These are phyloP conservation scores for Pantherophis vulpinus DNA, from an alignment of 2,797 vertebrate species.

Conservation along the genomic window DNA sequence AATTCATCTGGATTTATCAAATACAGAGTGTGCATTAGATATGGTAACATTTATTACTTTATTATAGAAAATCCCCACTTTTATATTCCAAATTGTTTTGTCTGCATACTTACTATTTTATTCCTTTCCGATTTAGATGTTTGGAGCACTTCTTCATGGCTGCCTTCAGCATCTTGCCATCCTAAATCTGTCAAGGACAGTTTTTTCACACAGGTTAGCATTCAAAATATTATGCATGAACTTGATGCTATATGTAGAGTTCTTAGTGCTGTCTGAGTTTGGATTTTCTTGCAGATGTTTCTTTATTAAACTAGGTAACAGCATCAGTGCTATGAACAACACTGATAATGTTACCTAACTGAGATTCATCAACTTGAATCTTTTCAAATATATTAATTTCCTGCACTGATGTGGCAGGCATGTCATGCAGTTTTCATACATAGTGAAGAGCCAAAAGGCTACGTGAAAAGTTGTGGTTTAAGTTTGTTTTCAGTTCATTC, in stretches of 20 bases:
- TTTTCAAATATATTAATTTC: neutral
- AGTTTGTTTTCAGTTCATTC: neutral
- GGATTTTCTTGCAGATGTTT: neutral
- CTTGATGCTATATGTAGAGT: neutral
- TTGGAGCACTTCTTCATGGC: constrained; percentile 89
- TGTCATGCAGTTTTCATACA: neutral
- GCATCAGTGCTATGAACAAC: neutral
- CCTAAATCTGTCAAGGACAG: constrained; percentile 87
- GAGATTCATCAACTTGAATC: neutral
- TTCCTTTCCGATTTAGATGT: constrained; percentile 77
- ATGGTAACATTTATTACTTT: constrained; percentile 74
- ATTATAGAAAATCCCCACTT: neutral
- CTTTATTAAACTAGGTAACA: neutral
- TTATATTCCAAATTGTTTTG: neutral
- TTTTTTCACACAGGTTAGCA: constrained; percentile 90
- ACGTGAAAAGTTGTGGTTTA: neutral
- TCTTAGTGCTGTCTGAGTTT: neutral
- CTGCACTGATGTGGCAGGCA: neutral
- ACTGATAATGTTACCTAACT: neutral
- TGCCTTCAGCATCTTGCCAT: constrained; percentile 86
- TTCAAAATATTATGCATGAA: constrained; percentile 14
- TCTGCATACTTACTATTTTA: neutral
- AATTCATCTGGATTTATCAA: constrained; percentile 89
- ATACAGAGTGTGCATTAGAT: constrained; percentile 92
- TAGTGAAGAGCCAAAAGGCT: neutral